phyloP scores from a whole-genome alignment of 2,113 vertebrate genomes.

The Sorex fumeus region DNA sequence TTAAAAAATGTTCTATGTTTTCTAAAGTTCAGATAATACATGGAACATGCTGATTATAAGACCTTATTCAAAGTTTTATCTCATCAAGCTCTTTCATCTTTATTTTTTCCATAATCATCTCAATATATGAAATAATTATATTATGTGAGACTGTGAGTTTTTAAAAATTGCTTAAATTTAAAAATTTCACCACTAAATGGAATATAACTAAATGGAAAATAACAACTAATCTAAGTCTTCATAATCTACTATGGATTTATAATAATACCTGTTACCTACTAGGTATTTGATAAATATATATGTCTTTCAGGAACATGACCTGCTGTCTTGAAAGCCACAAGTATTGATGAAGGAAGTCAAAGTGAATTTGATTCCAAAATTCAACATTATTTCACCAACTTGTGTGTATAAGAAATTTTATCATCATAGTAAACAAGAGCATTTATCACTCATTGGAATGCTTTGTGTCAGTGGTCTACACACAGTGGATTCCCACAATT shows the following conservation, averaged over 20 bases:
- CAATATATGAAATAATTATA: not conserved
- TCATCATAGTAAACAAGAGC: not conserved
- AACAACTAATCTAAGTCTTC: not conserved
- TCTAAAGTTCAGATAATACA: too few relatives aligned
- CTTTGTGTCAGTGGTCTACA: not conserved
- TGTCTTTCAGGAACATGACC: not conserved
- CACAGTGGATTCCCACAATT: not conserved
- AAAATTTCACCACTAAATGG: not conserved
- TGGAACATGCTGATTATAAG: too few relatives aligned
- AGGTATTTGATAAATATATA: not conserved
- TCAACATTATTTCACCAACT: not conserved
- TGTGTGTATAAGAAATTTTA: not conserved
- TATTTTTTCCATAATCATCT: not conserved
- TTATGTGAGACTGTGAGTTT: not conserved
- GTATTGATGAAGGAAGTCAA: constrained; percentile 8
- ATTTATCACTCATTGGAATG: not conserved
- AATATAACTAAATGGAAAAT: not conserved
- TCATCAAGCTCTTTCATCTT: not conserved
- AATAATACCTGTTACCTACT: not conserved
- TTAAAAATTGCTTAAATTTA: constrained; percentile 14
- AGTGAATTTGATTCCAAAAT: not conserved
- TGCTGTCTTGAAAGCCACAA: not conserved
- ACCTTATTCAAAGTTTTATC: not conserved
- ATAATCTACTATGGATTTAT: not conserved
- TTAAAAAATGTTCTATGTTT: not conserved